phyloP scores from a whole-genome alignment of 2,888 invertebrate genomes.

The Drosophila imparisetae region DNA sequence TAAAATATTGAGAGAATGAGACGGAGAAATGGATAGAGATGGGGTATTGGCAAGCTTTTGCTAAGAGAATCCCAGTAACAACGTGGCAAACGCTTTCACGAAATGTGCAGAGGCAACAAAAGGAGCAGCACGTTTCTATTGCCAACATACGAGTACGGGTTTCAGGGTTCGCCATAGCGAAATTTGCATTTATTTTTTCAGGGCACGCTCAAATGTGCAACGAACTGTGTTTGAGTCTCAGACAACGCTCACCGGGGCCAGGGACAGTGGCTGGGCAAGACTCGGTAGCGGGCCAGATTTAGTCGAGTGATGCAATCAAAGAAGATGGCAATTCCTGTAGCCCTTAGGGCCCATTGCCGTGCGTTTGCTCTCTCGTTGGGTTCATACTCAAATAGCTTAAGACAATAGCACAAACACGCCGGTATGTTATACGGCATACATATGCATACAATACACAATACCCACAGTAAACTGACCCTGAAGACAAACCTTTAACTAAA shows the following conservation, averaged over 20 bases:
- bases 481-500: conserved; percentile 65
- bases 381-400: conserved; percentile 59
- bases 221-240: conserved; percentile 76
- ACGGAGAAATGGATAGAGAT: conserved; percentile 7
- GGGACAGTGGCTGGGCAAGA: conserved; percentile 12
- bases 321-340: conserved; percentile 61
- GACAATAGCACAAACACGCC: conserved; percentile 60
- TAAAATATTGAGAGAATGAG: conserved; percentile 69
- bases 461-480: conserved; percentile 58
- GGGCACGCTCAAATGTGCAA: conserved; percentile 81
- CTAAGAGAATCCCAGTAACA: conserved; percentile 50
- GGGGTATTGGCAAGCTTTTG: conserved; percentile 6
- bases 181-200: conserved; percentile 79
- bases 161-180: conserved; percentile 61
- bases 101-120: conserved; percentile 73
- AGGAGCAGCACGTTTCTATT: conserved; percentile 62
- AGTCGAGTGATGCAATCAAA: conserved; percentile 66
- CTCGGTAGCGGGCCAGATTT: conserved; percentile 1
- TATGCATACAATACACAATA: conserved; percentile 11
- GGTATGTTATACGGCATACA: conserved; percentile 7
- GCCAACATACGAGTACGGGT: conserved; percentile 38
- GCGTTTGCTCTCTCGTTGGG: conserved; percentile 27
- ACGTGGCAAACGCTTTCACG: conserved; percentile 53
- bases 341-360: conserved; percentile 34
- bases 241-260: conserved; percentile 53